A percentile compares a stretch with the other conserved stretches of the same genome.
Evolutionary conservation across 2,888 invertebrate genomes (phyloP).

Genomic region (Pachliopta kotzebuea): DNA sequence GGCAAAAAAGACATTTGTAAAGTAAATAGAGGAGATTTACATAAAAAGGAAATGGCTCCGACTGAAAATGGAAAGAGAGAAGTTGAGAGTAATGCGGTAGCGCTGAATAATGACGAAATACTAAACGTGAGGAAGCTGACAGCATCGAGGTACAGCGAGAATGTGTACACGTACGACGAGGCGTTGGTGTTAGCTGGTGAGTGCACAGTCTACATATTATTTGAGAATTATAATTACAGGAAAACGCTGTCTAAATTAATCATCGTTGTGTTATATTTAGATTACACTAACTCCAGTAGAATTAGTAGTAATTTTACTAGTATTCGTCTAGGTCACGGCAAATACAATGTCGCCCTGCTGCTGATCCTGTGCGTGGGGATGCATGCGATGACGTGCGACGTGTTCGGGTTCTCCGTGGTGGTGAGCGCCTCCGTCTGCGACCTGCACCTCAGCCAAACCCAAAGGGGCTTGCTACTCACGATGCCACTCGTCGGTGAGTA

Average conservation of each 20-base stretch:
- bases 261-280: no score
- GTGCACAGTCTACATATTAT: not conserved
- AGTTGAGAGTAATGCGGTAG: no score
- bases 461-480: constrained; percentile 83
- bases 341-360: constrained; percentile 46
- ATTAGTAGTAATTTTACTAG: no score
- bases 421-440: constrained; percentile 48
- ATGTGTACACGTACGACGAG: constrained; percentile 41
- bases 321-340: constrained; percentile 43
- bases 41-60: no score
- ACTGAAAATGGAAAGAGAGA: no score
- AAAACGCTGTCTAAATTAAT: no score
- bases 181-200: constrained; percentile 48
- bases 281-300: no score
- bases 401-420: constrained; percentile 54
- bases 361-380: constrained; percentile 39
- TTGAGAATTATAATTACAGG: no score
- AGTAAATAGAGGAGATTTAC: no score
- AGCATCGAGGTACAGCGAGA: not conserved
- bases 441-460: constrained; percentile 55
- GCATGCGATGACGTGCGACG: constrained; percentile 47
- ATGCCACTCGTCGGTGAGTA: constrained; percentile 82
- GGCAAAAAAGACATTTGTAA: no score
- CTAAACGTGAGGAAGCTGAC: not conserved
- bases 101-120: not conserved